A percentile compares a stretch with the other conserved stretches of the same genome.
Evolutionary conservation across 2,797 vertebrate genomes (phyloP).

Genomic region (Poecilia gillii): DNA sequence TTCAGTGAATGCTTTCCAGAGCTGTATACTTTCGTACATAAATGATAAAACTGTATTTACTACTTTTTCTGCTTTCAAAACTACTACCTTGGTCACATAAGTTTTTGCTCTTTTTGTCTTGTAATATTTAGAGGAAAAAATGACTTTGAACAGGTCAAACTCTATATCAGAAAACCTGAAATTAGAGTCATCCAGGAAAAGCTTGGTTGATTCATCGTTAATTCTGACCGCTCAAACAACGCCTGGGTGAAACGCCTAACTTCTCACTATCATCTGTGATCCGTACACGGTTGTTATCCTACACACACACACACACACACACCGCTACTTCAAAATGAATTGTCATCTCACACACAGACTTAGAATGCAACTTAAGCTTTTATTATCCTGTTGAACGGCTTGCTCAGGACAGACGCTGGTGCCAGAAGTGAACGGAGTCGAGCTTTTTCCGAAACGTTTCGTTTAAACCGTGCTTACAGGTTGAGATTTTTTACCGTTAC

Average conservation of each 20-base stretch:
- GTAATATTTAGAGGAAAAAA: neutral
- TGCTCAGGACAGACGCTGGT: neutral
- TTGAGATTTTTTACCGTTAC: conserved; percentile 20
- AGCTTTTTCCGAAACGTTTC: conserved; percentile 2
- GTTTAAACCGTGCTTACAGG: conserved; percentile 1
- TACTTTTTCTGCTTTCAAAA: neutral
- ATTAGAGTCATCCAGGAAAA: neutral
- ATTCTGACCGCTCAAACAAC: neutral
- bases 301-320: neutral
- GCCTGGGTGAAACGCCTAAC: neutral
- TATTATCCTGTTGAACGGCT: neutral
- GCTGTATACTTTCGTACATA: neutral
- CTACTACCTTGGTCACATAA: neutral
- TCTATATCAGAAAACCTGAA: neutral
- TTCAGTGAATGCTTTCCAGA: no score
- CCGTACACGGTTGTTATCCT: neutral
- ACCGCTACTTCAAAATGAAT: neutral
- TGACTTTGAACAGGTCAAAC: neutral
- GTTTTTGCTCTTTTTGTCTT: neutral
- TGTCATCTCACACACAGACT: neutral
- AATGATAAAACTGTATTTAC: no score
- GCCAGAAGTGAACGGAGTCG: neutral
- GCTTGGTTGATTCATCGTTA: neutral
- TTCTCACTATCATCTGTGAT: neutral
- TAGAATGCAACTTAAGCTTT: neutral